Evolutionary conservation across 2,888 invertebrate genomes (phyloP).

Genomic region (Polyommatus icarus): DNA sequence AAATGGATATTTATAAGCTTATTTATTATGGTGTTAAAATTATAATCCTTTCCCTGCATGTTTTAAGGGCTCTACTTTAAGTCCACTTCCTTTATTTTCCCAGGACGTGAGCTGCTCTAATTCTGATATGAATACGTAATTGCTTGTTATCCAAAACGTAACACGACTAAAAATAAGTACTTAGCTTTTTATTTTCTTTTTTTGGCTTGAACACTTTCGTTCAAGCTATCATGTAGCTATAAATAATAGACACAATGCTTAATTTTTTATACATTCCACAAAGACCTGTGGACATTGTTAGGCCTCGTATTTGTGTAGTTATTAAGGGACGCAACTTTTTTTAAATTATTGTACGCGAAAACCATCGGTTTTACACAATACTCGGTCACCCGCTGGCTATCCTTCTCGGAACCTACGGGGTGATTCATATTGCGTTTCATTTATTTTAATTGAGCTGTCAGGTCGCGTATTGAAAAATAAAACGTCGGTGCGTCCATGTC

Average conservation of each 20-base stretch:
- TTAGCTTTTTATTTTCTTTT: background rate
- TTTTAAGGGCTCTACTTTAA: background rate
- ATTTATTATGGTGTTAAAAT: background rate
- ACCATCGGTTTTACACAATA: constrained; percentile 40
- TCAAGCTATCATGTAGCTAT: background rate
- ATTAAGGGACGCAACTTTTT: constrained; percentile 7
- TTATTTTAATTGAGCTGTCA: constrained; percentile 52
- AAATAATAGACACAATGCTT: background rate
- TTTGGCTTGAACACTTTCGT: background rate
- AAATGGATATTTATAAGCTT: too few relatives aligned
- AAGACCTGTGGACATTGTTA: constrained; percentile 16
- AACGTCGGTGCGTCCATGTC: constrained; percentile 42
- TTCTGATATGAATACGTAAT: background rate
- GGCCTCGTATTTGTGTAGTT: constrained; percentile 2
- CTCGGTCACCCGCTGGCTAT: constrained; percentile 55
- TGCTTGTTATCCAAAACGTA: background rate
- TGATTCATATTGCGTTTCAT: constrained; percentile 47
- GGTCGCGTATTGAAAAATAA: constrained; percentile 44
- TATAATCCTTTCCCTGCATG: background rate
- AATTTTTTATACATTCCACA: constrained; percentile 4
- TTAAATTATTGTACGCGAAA: constrained; percentile 31
- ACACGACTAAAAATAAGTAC: background rate
- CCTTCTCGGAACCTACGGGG: constrained; percentile 55
- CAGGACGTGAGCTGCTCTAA: background rate
- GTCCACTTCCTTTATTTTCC: background rate